Evolutionary conservation across 2,888 invertebrate genomes (phyloP).

Genomic region (Heliconius hortense): DNA sequence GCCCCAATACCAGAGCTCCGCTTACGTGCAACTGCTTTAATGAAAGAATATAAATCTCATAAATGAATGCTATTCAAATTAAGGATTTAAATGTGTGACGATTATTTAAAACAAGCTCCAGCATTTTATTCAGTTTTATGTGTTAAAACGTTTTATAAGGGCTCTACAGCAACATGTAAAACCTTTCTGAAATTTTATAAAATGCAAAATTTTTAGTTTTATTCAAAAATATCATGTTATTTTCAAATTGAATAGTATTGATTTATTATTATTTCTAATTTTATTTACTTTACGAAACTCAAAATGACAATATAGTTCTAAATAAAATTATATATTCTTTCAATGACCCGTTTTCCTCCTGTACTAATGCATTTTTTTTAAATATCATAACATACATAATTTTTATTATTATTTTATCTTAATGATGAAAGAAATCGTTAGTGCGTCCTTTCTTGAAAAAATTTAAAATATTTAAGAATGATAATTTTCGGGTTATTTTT

Average conservation of each 20-base stretch:
- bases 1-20: conserved; percentile 63
- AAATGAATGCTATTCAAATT: conserved; percentile 30
- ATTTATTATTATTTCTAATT: conserved; percentile 23
- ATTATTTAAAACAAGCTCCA: background rate
- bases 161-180: background rate
- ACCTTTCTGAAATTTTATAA: background rate
- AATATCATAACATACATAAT: too few relatives aligned
- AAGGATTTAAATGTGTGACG: conserved; percentile 2
- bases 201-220: background rate
- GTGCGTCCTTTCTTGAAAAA: background rate
- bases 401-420: too few relatives aligned
- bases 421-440: background rate
- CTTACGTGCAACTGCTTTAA: conserved; percentile 62
- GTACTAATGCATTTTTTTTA: too few relatives aligned
- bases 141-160: background rate
- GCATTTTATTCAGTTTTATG: background rate
- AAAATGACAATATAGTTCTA: conserved; percentile 28
- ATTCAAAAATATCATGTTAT: background rate
- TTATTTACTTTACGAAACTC: conserved; percentile 1
- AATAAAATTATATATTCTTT: background rate
- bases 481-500: background rate
- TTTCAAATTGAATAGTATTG: conserved; percentile 21
- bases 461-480: background rate
- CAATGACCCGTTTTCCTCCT: background rate
- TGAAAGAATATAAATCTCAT: conserved; percentile 22